Conservation (phyloP, 2,888 invertebrate genomes). For the Cenopis cana region DNA sequence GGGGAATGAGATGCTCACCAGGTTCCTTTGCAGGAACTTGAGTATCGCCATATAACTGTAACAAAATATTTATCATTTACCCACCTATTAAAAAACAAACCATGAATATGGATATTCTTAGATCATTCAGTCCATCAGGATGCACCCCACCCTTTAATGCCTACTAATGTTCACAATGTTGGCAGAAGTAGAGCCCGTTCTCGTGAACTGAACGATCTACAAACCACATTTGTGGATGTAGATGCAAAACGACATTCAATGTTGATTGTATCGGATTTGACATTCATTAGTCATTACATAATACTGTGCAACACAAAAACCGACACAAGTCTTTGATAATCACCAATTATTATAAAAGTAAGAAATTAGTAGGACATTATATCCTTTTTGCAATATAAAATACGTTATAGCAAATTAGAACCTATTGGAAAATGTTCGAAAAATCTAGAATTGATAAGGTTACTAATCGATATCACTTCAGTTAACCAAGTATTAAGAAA, state of each 20-base stretch:
- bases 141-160: background rate
- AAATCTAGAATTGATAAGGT: conserved; percentile 12
- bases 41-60: conserved; percentile 83
- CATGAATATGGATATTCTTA: too few relatives aligned
- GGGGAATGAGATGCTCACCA: conserved; percentile 89
- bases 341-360: background rate
- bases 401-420: background rate
- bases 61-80: conserved; percentile 31
- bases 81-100: too few relatives aligned
- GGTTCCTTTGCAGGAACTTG: conserved; percentile 86
- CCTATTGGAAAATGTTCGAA: conserved; percentile 2
- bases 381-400: background rate
- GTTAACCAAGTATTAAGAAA: background rate
- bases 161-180: too few relatives aligned
- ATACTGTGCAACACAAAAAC: conserved; percentile 14
- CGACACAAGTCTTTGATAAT: background rate
- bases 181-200: too few relatives aligned
- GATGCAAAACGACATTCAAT: background rate
- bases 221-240: too few relatives aligned
- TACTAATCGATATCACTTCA: conserved; percentile 3
- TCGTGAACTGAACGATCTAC: too few relatives aligned
- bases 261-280: background rate
- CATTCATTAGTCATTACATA: too few relatives aligned
- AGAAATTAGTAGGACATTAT: background rate
- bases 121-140: background rate